Percentiles rank a stretch among this genome's conserved stretches.
phyloP scores from a whole-genome alignment of 2,797 vertebrate species.

The Tapirus indicus region DNA sequence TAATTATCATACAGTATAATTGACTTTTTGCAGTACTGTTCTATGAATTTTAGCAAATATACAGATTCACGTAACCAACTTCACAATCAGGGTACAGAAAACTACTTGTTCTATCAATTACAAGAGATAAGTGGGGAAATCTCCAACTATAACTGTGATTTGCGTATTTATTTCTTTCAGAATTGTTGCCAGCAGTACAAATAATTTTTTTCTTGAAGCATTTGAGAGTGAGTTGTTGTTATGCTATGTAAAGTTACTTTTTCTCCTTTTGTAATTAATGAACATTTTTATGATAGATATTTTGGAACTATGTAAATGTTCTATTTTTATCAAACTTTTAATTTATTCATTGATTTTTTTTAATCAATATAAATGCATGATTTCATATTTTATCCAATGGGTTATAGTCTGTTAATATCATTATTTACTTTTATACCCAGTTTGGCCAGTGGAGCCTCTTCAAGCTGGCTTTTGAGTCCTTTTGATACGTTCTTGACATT shows the following conservation, averaged over 20 bases:
- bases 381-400: neutral
- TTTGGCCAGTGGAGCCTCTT: neutral
- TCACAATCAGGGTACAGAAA: neutral
- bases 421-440: neutral
- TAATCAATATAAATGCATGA: neutral
- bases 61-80: neutral
- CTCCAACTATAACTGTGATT: neutral
- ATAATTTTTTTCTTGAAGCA: neutral
- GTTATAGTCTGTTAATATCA: neutral
- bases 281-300: neutral
- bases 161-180: neutral
- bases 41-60: neutral
- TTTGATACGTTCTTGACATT: neutral
- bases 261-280: neutral
- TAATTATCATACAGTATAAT: neutral
- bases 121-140: neutral
- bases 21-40: conserved; percentile 1
- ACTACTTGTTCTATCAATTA: neutral
- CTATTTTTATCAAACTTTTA: neutral
- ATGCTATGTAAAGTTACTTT: neutral
- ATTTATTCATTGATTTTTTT: neutral
- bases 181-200: neutral
- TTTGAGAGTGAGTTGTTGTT: neutral
- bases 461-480: neutral
- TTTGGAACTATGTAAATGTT: neutral